phyloP scores from a whole-genome alignment of 23 tunicate genomes.

The Halocynthia roretzi region DNA sequence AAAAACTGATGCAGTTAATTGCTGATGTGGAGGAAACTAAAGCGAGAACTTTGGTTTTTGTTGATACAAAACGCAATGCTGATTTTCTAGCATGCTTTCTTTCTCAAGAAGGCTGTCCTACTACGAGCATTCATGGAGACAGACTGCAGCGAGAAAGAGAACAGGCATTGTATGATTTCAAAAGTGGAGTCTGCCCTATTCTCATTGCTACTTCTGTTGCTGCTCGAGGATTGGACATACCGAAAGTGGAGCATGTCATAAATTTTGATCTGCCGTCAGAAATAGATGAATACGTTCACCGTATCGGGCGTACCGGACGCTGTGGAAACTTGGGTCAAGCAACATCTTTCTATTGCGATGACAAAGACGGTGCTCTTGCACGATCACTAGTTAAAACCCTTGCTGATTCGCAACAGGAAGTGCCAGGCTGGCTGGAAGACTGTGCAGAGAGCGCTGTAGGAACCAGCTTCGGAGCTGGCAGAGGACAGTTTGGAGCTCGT shows the following conservation, averaged over 20 bases:
- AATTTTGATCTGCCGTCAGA: conserved; percentile 92
- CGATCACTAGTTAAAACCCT: conserved; percentile 63
- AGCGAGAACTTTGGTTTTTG: conserved; percentile 88
- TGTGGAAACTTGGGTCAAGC: conserved; percentile 95
- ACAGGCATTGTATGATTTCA: conserved; percentile 87
- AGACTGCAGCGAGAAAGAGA: conserved; percentile 93
- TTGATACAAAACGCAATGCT: conserved; percentile 96
- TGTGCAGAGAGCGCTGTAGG: conserved; percentile 79
- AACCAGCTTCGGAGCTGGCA: conserved; percentile 41
- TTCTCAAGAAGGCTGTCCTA: conserved; percentile 78
- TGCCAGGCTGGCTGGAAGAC: conserved; percentile 72
- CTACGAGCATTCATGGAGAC: conserved; percentile 98
- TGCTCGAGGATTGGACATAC: conserved; percentile 95
- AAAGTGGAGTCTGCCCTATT: conserved; percentile 68
- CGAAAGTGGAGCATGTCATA: conserved; percentile 95
- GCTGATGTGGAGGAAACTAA: conserved; percentile 67
- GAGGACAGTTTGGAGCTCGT: conserved; percentile 74
- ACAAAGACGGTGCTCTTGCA: conserved; percentile 61
- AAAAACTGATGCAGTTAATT: conserved; percentile 57
- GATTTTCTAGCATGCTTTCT: conserved; percentile 93
- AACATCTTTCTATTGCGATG: conserved; percentile 78
- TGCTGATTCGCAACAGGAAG: conserved; percentile 75
- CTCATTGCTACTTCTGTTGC: conserved; percentile 99
- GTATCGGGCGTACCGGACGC: conserved; percentile 97
- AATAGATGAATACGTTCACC: conserved; percentile 97